phyloP scores from a whole-genome alignment of 35 echinoderm and acorn worm species.

The Strongylocentrotus purpuratus region DNA sequence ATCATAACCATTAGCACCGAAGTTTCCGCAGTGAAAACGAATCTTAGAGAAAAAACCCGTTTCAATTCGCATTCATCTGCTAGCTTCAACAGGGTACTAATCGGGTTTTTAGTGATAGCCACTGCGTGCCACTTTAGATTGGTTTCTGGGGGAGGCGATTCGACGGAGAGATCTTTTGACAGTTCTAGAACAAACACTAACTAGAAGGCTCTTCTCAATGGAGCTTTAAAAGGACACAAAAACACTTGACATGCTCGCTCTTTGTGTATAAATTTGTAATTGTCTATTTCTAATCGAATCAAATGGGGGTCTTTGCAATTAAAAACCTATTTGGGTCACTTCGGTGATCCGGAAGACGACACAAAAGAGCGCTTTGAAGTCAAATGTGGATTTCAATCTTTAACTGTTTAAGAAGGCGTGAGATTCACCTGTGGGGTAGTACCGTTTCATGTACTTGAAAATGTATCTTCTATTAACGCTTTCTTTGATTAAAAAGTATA shows the following conservation, averaged over 20 bases:
- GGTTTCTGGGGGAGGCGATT: background rate
- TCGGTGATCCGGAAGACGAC: too few species aligned
- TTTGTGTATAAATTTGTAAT: background rate
- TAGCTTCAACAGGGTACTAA: background rate
- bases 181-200: conserved; percentile 6
- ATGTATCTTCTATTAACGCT: too few species aligned
- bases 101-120: background rate
- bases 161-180: background rate
- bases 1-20: background rate
- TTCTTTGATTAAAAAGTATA: too few species aligned
- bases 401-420: background rate
- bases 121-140: background rate
- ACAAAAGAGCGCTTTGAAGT: too few species aligned
- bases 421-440: background rate
- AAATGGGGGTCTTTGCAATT: background rate
- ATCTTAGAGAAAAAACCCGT: background rate
- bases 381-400: too few species aligned
- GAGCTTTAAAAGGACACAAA: background rate
- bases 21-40: background rate
- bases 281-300: background rate
- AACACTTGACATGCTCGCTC: background rate
- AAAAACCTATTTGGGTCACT: background rate
- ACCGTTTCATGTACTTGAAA: background rate
- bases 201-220: background rate
- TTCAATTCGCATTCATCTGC: background rate